A percentile compares a stretch with the other conserved stretches of the same genome.
Conservation (phyloP, 2,888 invertebrate genomes). For the Ophion ellenae region DNA sequence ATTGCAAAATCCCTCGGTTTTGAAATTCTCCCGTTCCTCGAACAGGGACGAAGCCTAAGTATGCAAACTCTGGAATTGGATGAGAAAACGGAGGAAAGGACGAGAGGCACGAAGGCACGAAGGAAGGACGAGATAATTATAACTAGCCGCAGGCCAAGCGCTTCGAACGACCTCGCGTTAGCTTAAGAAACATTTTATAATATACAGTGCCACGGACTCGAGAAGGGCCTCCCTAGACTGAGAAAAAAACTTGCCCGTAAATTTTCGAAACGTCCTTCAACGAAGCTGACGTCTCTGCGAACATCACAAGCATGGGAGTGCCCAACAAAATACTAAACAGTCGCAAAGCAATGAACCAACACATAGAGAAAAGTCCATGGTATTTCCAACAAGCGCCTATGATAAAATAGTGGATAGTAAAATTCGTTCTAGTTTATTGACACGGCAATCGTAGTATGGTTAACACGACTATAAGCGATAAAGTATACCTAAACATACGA, state of each 20-base stretch:
- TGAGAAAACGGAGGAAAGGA: slow-evolving; percentile 1
- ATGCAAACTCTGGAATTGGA: slow-evolving; percentile 16
- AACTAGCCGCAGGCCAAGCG: slow-evolving; percentile 11
- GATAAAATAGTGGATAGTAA: no score
- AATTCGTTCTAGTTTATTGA: no score
- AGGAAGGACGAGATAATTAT: slow-evolving; percentile 34
- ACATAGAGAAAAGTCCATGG: no score
- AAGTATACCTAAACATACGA: no score
- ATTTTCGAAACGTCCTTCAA: slow-evolving; percentile 11
- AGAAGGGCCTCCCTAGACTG: slow-evolving; percentile 7
- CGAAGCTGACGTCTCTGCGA: neutral
- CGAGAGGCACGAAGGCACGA: slow-evolving; percentile 14
- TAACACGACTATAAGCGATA: no score
- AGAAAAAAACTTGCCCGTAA: slow-evolving; percentile 4
- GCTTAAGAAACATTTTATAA: slow-evolving; percentile 27
- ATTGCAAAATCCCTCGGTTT: neutral
- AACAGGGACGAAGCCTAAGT: neutral
- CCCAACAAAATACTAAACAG: slow-evolving; percentile 5
- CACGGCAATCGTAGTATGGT: no score
- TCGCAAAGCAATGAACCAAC: neutral
- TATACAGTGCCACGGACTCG: slow-evolving; percentile 19
- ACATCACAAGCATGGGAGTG: neutral
- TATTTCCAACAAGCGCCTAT: no score
- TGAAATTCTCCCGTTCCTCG: neutral
- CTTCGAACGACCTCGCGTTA: slow-evolving; percentile 39